These are phyloP conservation scores for Ciconia stormi DNA, from an alignment of 2,113 vertebrate genomes.

Conservation along the genomic window DNA sequence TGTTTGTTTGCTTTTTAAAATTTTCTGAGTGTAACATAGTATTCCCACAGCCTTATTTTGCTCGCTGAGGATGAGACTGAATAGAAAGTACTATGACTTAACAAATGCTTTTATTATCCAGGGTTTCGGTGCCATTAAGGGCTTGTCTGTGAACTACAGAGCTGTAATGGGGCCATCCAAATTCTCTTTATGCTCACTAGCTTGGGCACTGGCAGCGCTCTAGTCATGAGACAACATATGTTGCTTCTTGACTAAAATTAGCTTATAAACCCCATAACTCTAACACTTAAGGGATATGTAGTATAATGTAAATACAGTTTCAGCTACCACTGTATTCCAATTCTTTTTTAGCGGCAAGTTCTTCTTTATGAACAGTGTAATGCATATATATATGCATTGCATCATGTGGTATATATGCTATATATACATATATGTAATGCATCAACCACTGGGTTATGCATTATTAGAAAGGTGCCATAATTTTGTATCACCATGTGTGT, in stretches of 20 bases:
- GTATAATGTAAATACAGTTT: not conserved
- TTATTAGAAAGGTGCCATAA: not conserved
- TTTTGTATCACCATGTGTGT: not conserved
- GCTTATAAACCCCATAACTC: not conserved
- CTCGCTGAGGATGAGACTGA: not conserved
- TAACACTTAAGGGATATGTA: not conserved
- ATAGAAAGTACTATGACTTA: conserved; percentile 18
- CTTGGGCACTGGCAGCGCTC: not conserved
- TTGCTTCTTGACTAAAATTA: conserved; percentile 22
- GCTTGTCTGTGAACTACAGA: not conserved
- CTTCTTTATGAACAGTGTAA: not conserved
- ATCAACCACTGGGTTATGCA: not conserved
- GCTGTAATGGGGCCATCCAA: conserved; percentile 13
- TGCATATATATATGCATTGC: not conserved
- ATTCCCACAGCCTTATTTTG: conserved; percentile 46
- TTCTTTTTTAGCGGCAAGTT: not conserved
- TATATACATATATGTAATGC: not conserved
- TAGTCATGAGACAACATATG: not conserved
- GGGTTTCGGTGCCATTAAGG: conserved; percentile 27
- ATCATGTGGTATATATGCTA: not conserved
- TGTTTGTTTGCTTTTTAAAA: conserved; percentile 42
- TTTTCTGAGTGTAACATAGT: conserved; percentile 27
- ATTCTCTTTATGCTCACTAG: not conserved
- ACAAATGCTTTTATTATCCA: conserved; percentile 47
- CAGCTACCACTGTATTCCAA: not conserved